Percentiles rank a stretch among this genome's conserved stretches.
Evolutionary conservation across 2,113 vertebrate genomes (phyloP).

Genomic region (Stomatorhinus ivindoensis): DNA sequence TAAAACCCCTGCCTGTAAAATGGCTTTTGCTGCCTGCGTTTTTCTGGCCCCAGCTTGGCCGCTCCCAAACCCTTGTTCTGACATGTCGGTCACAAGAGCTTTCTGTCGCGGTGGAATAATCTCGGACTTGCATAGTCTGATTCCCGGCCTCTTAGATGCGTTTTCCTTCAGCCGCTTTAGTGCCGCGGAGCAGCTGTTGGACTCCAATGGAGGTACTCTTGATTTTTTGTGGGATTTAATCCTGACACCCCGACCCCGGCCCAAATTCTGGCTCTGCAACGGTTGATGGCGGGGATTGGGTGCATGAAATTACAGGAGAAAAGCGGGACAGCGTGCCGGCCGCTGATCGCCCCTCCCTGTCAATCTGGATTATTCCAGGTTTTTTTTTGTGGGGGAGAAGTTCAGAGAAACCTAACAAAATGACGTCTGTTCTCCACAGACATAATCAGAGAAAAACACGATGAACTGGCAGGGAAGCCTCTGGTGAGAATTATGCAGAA

Average conservation of each 20-base stretch:
- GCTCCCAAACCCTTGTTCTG: background rate
- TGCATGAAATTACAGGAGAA: slow-evolving; percentile 34
- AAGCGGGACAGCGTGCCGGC: slow-evolving; percentile 29
- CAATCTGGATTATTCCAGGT: slow-evolving; percentile 22
- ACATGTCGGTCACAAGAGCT: slow-evolving; percentile 5
- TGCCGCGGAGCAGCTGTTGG: slow-evolving; percentile 53
- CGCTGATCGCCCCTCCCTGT: slow-evolving; percentile 10
- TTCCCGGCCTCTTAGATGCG: slow-evolving; percentile 46
- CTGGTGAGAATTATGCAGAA: background rate
- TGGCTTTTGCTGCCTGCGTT: background rate
- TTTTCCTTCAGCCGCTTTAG: slow-evolving; percentile 53
- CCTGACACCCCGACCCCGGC: slow-evolving; percentile 42
- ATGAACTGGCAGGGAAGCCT: background rate
- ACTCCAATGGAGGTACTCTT: slow-evolving; percentile 43
- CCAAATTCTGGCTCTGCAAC: slow-evolving; percentile 33
- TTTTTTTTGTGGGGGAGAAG: slow-evolving; percentile 4
- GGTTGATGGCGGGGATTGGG: slow-evolving; percentile 29
- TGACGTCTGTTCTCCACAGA: background rate
- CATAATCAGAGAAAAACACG: background rate
- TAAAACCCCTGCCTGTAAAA: background rate
- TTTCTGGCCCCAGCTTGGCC: background rate
- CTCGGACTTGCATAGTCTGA: slow-evolving; percentile 30
- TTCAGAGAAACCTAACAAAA: slow-evolving; percentile 8
- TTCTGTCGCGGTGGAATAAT: slow-evolving; percentile 39
- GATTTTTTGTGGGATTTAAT: slow-evolving; percentile 38